Base-by-base conservation (phyloP, 2,113 vertebrate species). In the Archilochus colubris region DNA sequence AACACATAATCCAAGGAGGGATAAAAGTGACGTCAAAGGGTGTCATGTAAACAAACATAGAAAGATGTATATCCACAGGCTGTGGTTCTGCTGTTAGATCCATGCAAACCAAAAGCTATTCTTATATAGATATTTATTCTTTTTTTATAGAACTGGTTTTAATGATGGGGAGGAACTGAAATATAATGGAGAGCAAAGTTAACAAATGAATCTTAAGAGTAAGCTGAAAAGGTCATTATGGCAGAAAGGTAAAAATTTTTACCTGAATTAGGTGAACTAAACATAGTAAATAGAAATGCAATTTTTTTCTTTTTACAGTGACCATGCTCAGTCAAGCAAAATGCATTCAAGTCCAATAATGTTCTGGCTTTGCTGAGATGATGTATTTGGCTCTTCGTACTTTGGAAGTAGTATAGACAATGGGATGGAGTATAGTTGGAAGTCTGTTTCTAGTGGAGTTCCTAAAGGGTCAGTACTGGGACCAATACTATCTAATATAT, bases 101-200 rank as follows among this genome's bases (percentile, higher is more conserved):
- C 24, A 53, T 23, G 24, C 28, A 86, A 90, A 66, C 10, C 20
- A 12, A 66, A 9, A 38, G 16, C 12, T 88, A 22, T 28, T 30
- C 62, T 53, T 38, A 62, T 0, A 33, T 1, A 2, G 0, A 21
- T 4, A 38, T 38, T 38, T 5, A 7, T 22, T 28, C 28, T 7
- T 43, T 15, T 38, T 1, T 25, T 40, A 40, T 36, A 38, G 21
- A 23, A 76, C 5, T 64, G 14, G 13, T 61, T 78, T 89, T 62
- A 72, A 38, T 10, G 30, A 64, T 21, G 40, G 58, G 0, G 0
- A 85, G n/a, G 54, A 73, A 78, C 33, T 54, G 13, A 89, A 87
- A 92, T 2, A 3, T 21, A 82, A 44, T 2, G 23, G 24, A 58
- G 43, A 74, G 6, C 33, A 25, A 59, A 86, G 72, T 5, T 31